Conservation (phyloP, 2,797 vertebrate species). For the Pseudocheirus occidentalis region DNA sequence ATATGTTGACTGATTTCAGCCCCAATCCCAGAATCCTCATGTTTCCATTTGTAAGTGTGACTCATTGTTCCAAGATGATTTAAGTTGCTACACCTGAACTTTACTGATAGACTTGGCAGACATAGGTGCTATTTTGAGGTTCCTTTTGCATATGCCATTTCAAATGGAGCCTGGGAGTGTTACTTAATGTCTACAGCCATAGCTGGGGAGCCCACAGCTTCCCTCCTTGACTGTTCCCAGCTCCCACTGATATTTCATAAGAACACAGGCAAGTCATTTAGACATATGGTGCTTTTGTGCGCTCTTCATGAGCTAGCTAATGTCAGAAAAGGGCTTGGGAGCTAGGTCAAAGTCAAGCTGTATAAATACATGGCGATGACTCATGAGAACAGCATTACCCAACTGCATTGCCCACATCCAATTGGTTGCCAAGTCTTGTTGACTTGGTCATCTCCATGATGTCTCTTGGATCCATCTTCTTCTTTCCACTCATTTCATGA, state of each 20-base stretch:
- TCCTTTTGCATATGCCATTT: not conserved
- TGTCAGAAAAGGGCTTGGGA: not conserved
- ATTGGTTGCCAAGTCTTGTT: not conserved
- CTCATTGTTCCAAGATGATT: not conserved
- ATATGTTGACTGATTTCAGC: not conserved
- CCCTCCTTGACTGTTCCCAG: not conserved
- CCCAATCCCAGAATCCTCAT: constrained; percentile 15
- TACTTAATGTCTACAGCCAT: not conserved
- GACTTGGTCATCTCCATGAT: not conserved
- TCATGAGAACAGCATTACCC: not conserved
- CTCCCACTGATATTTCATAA: constrained; percentile 15
- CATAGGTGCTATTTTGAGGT: not conserved
- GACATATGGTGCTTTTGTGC: not conserved
- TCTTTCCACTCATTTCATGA: not conserved
- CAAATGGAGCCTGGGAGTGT: not conserved
- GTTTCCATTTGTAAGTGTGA: constrained; percentile 12
- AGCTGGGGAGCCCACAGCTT: not conserved
- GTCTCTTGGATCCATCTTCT: not conserved
- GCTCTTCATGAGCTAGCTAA: constrained; percentile 23
- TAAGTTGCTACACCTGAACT: not conserved
- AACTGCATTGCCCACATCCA: not conserved
- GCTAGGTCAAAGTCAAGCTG: constrained; percentile 4
- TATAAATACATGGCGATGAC: not conserved
- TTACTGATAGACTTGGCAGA: constrained; percentile 2
- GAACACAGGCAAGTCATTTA: constrained; percentile 27